Evolutionary conservation across 2,888 invertebrate species (phyloP).

Genomic region (Melieria crassipennis): DNA sequence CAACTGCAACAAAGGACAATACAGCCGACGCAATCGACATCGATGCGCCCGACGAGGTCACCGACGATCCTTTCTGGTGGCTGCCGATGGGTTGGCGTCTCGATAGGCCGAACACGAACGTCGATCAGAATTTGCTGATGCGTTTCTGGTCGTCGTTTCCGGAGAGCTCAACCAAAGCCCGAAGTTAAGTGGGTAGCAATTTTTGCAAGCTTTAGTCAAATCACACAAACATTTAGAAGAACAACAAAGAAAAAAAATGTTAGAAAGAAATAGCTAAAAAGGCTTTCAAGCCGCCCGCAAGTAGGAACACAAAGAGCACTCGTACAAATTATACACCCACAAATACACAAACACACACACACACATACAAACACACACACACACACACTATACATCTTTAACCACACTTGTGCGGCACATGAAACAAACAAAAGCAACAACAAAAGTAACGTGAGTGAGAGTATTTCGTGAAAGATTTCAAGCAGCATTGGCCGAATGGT

Average conservation of each 20-base stretch:
- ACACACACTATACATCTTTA: neutral
- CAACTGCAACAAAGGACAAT: conserved; percentile 28
- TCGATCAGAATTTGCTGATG: conserved; percentile 57
- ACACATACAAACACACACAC: neutral
- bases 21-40: conserved; percentile 31
- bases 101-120: conserved; percentile 24
- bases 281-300: neutral
- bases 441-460: too few species aligned
- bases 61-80: conserved; percentile 61
- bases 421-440: too few species aligned
- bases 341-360: neutral
- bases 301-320: conserved; percentile 31
- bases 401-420: neutral
- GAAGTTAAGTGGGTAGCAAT: conserved; percentile 35
- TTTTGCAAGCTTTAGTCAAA: too few species aligned
- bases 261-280: conserved; percentile 6
- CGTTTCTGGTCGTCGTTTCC: conserved; percentile 58
- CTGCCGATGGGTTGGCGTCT: conserved; percentile 59
- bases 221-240: conserved; percentile 6
- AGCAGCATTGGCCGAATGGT: too few species aligned
- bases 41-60: conserved; percentile 30
- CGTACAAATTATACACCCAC: conserved; percentile 29
- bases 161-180: conserved; percentile 44
- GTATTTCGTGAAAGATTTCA: too few species aligned
- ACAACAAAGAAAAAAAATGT: neutral